phyloP scores from a whole-genome alignment of 2,797 vertebrate species.

The Hapalemur alaotrensis region DNA sequence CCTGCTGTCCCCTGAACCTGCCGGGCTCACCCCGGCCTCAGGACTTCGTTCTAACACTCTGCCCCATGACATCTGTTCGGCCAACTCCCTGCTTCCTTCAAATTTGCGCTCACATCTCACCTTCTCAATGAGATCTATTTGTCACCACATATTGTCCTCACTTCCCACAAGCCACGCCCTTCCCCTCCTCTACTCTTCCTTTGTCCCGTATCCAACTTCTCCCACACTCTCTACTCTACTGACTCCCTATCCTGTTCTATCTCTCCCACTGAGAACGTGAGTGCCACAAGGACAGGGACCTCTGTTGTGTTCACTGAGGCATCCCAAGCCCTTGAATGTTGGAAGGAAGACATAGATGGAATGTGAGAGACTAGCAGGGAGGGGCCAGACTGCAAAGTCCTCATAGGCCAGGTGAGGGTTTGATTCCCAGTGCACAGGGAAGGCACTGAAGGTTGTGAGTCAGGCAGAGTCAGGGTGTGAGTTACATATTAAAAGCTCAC shows the following conservation, averaged over 20 bases:
- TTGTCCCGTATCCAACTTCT: not conserved
- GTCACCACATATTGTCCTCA: not conserved
- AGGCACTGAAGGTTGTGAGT: not conserved
- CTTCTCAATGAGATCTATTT: not conserved
- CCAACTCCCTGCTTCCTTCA: not conserved
- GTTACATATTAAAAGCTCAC: not conserved
- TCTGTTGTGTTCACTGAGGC: not conserved
- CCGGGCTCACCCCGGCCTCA: not conserved
- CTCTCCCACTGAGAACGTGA: not conserved
- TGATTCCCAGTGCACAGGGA: not conserved
- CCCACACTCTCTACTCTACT: not conserved
- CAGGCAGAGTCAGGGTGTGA: not conserved
- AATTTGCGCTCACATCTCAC: not conserved
- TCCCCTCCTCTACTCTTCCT: not conserved
- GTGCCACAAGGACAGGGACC: not conserved
- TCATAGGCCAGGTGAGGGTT: not conserved
- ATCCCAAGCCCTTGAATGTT: not conserved
- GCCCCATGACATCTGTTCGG: not conserved
- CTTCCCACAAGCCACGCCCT: not conserved
- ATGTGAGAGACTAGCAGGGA: not conserved
- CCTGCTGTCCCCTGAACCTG: not conserved
- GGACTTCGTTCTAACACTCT: not conserved
- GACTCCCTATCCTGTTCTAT: not conserved
- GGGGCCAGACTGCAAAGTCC: not conserved
- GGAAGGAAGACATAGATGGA: not conserved